phyloP scores from a whole-genome alignment of 2,797 vertebrate species.

The Oreochromis mossambicus region DNA sequence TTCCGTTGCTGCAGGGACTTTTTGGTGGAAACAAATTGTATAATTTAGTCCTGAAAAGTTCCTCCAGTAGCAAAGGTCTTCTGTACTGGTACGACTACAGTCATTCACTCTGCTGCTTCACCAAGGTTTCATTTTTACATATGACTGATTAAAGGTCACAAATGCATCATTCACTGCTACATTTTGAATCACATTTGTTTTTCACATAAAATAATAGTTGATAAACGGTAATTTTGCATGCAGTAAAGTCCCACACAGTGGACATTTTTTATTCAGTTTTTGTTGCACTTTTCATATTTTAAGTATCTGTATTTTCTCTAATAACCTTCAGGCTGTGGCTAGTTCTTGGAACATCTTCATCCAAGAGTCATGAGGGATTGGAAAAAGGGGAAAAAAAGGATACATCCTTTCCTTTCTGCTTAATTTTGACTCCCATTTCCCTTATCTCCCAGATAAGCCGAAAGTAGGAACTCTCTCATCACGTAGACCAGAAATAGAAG shows the following conservation, averaged over 20 bases:
- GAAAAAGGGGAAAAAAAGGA: not conserved
- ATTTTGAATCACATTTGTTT: not conserved
- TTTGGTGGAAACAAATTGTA: not conserved
- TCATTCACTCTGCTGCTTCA: not conserved
- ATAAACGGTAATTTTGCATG: not conserved
- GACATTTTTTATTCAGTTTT: not conserved
- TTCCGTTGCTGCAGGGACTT: not conserved
- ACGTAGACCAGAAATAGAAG: constrained; percentile 15
- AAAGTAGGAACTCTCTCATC: constrained; percentile 28
- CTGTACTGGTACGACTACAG: not conserved
- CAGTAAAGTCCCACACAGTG: not conserved
- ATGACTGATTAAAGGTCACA: constrained; percentile 11
- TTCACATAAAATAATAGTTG: not conserved
- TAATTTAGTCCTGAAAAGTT: not conserved
- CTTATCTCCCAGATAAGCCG: constrained; percentile 34
- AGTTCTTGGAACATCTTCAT: not conserved
- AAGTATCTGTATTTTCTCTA: not conserved
- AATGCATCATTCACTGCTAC: constrained; percentile 1
- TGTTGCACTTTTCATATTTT: not conserved
- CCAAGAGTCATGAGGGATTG: not conserved
- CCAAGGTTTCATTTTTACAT: not conserved
- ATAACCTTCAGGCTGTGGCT: not conserved
- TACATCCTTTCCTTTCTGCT: not conserved
- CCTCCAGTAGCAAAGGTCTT: not conserved
- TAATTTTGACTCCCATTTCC: constrained; percentile 30